Percentiles rank a stretch among this genome's conserved stretches.
These are phyloP conservation scores for Fistularia tabacaria DNA, from an alignment of 2,797 vertebrate genomes.

Conservation along the genomic window DNA sequence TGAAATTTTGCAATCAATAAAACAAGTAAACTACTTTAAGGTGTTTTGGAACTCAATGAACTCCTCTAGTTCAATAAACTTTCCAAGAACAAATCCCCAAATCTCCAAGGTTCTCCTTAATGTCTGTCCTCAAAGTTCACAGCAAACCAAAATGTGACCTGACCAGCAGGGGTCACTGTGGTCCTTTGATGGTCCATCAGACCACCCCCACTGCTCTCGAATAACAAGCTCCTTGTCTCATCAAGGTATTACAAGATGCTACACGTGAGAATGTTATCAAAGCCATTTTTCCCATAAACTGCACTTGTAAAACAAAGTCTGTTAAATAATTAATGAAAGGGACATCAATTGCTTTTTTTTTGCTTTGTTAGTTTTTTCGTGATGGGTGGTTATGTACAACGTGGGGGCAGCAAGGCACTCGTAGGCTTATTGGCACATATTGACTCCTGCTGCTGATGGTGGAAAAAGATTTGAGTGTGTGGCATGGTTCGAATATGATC, in stretches of 20 bases:
- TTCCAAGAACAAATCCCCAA: slow-evolving; percentile 20
- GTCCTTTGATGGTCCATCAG: slow-evolving; percentile 54
- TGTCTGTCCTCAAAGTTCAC: slow-evolving; percentile 10
- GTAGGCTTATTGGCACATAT: no score
- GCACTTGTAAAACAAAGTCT: no score
- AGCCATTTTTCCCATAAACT: no score
- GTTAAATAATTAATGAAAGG: slow-evolving; percentile 7
- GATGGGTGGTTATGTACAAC: no score
- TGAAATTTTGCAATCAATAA: slow-evolving; percentile 33
- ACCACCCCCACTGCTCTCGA: slow-evolving; percentile 12
- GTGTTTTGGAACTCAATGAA: slow-evolving; percentile 31
- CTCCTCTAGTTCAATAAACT: slow-evolving; percentile 17
- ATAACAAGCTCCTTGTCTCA: slow-evolving; percentile 12
- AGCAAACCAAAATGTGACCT: slow-evolving; percentile 44
- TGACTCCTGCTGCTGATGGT: no score
- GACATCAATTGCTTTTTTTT: neutral
- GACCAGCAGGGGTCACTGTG: slow-evolving; percentile 79
- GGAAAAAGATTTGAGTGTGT: no score
- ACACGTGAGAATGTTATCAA: slow-evolving; percentile 23
- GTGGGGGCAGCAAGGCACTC: no score
- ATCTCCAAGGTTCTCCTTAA: neutral
- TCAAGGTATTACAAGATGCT: slow-evolving; percentile 22
- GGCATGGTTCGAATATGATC: no score
- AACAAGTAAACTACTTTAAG: slow-evolving; percentile 35
- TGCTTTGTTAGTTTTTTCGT: no score